Base-by-base conservation (phyloP, 2,888 invertebrate genomes). In the Vesta saturnalis region DNA sequence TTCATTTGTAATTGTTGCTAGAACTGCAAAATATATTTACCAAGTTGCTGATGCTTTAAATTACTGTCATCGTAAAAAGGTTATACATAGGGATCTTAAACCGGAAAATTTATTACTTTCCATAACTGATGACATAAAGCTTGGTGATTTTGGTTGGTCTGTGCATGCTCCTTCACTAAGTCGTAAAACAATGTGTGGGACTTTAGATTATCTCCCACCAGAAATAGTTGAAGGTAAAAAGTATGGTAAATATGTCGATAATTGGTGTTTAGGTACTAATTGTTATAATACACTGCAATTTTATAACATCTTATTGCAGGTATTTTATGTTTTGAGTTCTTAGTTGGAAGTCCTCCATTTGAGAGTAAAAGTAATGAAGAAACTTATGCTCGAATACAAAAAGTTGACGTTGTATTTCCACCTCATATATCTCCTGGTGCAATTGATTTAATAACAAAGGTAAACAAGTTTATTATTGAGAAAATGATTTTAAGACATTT, bases 61-160 rank as follows among this genome's bases (percentile, higher is more conserved):
- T 74, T 96, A 96, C 82, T 96, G 96, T 75, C 96, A 97, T 82
- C 85, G 88, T 65, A 92, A 92, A 77, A 91, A 93, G 80, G 96
- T 97, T 0, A 97, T 97, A 68, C 96, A 97, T 82, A 86, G 95
- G 66, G 96, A 97, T 81, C 92, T 97, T 12, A 97, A 97, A 81
- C 96, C 96, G 0, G 96, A 97, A 81, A 97, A 97, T 83, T 88
- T 97, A 39, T 84, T 97, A 8, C 86, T 97, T 1, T 91, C 92
- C 0, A 85, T 88, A 23, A 88, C 88, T 62, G 94, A 93, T 65
- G 91, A 95, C 78, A 86, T 96, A 0, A 95, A 96, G 83, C 86
- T 97, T 63, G 95, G 95, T 2, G 97, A 97, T 83, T 97, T 97
- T 85, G 97, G 97, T 0, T 97, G 96, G 96, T 96, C 96, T 0